Evolutionary conservation across 2,797 vertebrate genomes (phyloP).

Genomic region (Oreochromis mossambicus): DNA sequence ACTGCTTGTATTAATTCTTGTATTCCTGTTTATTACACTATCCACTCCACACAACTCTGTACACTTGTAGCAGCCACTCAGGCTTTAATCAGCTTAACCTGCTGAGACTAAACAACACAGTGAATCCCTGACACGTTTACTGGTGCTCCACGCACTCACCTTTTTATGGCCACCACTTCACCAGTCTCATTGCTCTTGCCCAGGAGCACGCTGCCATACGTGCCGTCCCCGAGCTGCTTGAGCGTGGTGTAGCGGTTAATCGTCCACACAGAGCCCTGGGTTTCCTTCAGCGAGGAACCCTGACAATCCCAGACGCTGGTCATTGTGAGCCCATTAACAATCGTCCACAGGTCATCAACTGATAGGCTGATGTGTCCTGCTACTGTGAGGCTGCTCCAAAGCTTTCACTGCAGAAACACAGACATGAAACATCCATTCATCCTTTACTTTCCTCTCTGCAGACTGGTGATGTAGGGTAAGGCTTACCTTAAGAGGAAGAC

Average conservation of each 20-base stretch:
- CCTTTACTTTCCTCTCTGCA: background rate
- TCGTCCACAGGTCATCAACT: background rate
- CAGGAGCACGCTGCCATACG: conserved; percentile 91
- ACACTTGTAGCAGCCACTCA: background rate
- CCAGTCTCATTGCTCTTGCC: conserved; percentile 89
- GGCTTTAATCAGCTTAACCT: conserved; percentile 30
- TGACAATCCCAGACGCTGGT: conserved; percentile 10
- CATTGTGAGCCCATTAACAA: background rate
- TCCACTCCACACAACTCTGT: background rate
- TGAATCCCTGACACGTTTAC: background rate
- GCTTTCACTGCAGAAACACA: background rate
- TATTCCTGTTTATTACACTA: background rate
- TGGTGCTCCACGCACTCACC: conserved; percentile 73
- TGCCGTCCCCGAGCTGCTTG: conserved; percentile 90
- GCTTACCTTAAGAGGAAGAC: background rate
- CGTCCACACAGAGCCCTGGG: conserved; percentile 22
- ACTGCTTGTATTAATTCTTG: background rate
- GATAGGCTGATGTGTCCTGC: background rate
- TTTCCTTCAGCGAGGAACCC: background rate
- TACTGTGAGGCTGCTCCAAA: background rate
- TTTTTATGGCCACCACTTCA: conserved; percentile 94
- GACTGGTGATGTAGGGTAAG: background rate
- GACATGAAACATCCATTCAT: background rate
- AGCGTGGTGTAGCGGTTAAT: conserved; percentile 93
- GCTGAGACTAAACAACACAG: conserved; percentile 10